Evolutionary conservation across 1,140 invertebrate genomes (phyloP), one percentile per base, ranked within the genome.

Genomic region (Platyscapa corneri): DNA sequence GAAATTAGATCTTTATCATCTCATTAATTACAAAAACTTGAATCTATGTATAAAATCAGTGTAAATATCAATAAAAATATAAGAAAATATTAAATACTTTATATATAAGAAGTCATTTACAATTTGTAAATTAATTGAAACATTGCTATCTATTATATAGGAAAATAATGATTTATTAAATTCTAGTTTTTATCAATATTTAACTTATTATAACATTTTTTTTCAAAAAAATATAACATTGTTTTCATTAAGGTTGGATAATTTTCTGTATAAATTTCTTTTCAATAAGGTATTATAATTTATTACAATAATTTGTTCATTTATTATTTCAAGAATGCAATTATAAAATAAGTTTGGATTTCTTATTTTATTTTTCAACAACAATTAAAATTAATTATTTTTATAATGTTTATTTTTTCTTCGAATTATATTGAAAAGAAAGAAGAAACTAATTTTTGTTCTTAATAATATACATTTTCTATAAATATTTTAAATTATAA

Each of bases 121-220:
- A 42, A 18, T 60, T 74, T 76, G 16, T 77, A 8, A 65, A 75
- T 34, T 46, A n/a, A 83, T 76, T 64, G 42, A 34, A n/a, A 83
- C 34, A 70, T 27, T 53, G 67, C 23, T 78, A 64, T 64, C 16
- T 78, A 56, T 37, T 37, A n/a, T 42, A 42, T n/a, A 74, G 30
- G n/a, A 56, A 78, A 39, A 27, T 56, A 3, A 77, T 10, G 14
- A 37, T 5, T 64, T 53, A 12, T 37, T 78, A 53, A 60, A 39
- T 39, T 53, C 2, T 53, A 16, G 3, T 20, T 53, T 53, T 60
- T 42, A n/a, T 74, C 27, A 74, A 23, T 42, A 5, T 74, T n/a
- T 74, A 42, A 42, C 10, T n/a, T 12, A 39, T 23, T 72, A 39
- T 39, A 23, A 72, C 23, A 37, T n/a, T n/a, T n/a, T n/a, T n/a